Evolutionary conservation across 2,888 invertebrate genomes (phyloP).

Genomic region (Nomada flava): DNA sequence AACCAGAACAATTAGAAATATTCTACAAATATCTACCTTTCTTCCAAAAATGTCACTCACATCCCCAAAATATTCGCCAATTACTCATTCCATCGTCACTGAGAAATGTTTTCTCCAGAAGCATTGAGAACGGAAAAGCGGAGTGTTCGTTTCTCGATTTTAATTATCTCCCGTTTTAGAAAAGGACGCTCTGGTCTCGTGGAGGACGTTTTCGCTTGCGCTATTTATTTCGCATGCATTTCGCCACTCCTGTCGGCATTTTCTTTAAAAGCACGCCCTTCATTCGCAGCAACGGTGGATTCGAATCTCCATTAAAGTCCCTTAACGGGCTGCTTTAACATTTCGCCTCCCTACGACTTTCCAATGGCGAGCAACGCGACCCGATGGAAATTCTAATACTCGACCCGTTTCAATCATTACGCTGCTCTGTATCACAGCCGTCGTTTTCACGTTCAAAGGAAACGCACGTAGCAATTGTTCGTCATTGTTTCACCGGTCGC

Average conservation of each 20-base stretch:
- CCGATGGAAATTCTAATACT: conserved; percentile 56
- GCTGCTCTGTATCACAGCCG: conserved; percentile 15
- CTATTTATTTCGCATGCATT: conserved; percentile 8
- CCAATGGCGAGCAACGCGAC: conserved; percentile 14
- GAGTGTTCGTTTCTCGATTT: background rate
- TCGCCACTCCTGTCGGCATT: background rate
- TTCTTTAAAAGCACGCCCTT: conserved; percentile 6
- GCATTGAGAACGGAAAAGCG: background rate
- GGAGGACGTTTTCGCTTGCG: background rate
- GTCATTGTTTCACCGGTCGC: conserved; percentile 30
- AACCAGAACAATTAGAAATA: no score
- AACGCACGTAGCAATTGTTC: conserved; percentile 20
- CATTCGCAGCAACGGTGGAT: background rate
- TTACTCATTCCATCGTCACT: background rate
- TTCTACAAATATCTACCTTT: no score
- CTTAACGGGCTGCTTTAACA: background rate
- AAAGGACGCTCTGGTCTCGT: background rate
- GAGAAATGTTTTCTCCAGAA: background rate
- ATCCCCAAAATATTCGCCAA: background rate
- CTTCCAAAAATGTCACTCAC: no score
- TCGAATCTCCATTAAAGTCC: conserved; percentile 31
- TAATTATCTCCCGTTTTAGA: background rate
- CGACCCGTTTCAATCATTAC: conserved; percentile 37
- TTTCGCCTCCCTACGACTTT: conserved; percentile 6
- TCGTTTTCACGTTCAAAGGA: conserved; percentile 23